These are phyloP conservation scores for Oriolus oriolus DNA, from an alignment of 2,113 vertebrate genomes.

Conservation along the genomic window DNA sequence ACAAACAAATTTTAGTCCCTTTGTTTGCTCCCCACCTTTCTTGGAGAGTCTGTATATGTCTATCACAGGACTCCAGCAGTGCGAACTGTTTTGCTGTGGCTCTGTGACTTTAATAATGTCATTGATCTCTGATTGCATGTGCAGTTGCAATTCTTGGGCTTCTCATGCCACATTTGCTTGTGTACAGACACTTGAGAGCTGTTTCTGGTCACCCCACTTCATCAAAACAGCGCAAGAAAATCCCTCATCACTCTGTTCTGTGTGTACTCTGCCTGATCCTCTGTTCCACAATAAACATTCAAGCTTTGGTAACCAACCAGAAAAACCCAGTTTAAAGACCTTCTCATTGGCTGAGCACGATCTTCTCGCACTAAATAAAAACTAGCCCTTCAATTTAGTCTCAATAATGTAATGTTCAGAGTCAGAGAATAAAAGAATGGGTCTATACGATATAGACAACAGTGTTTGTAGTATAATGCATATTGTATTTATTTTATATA, in stretches of 20 bases:
- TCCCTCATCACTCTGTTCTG: neutral
- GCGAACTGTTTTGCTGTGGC: neutral
- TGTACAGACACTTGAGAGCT: neutral
- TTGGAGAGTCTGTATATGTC: neutral
- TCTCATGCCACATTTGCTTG: neutral
- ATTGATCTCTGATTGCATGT: too few species aligned
- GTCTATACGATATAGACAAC: neutral
- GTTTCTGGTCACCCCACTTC: neutral
- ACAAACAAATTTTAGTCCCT: neutral
- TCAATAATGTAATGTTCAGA: neutral
- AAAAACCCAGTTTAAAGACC: neutral
- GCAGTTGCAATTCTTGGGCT: neutral
- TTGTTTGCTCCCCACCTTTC: neutral
- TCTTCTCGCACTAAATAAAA: neutral
- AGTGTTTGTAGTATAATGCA: neutral
- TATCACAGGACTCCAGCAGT: neutral
- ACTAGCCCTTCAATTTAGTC: neutral
- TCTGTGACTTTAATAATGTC: neutral
- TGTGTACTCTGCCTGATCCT: fast-evolving
- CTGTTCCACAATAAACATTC: neutral
- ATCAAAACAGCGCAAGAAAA: neutral
- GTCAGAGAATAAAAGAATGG: neutral
- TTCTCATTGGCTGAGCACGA: neutral
- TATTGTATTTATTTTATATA: neutral
- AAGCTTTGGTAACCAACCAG: neutral